Evolutionary conservation across 2,888 invertebrate species (phyloP).

Genomic region (Anthophora plumipes): DNA sequence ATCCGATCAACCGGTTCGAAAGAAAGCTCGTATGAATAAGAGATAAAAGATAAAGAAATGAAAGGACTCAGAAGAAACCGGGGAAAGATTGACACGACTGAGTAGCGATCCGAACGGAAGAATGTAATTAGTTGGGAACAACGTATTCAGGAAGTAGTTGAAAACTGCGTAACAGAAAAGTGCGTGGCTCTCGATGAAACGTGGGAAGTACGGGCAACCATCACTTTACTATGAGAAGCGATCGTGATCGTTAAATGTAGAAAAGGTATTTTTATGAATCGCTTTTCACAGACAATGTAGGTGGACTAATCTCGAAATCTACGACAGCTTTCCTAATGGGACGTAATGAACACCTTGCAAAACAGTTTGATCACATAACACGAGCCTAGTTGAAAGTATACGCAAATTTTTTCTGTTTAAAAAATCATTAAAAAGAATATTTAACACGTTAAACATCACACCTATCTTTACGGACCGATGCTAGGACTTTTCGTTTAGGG

Average conservation of each 20-base stretch:
- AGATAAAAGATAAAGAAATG: slow-evolving; percentile 40
- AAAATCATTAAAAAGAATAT: neutral
- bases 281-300: slow-evolving; percentile 44
- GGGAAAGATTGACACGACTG: slow-evolving; percentile 51
- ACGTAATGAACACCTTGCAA: slow-evolving; percentile 26
- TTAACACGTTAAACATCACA: neutral
- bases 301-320: slow-evolving; percentile 27
- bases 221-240: slow-evolving; percentile 52
- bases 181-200: slow-evolving; percentile 47
- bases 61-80: slow-evolving; percentile 22
- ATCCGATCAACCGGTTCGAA: slow-evolving; percentile 19
- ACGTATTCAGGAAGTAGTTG: slow-evolving; percentile 45
- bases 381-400: neutral
- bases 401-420: neutral
- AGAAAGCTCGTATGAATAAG: slow-evolving; percentile 3
- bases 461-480: too few relatives aligned
- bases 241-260: slow-evolving; percentile 59
- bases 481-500: too few relatives aligned
- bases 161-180: slow-evolving; percentile 53
- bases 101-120: slow-evolving; percentile 46
- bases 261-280: slow-evolving; percentile 35
- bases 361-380: slow-evolving; percentile 25
- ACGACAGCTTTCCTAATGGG: slow-evolving; percentile 31
- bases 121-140: slow-evolving; percentile 60
- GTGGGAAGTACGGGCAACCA: slow-evolving; percentile 63